phyloP scores from a whole-genome alignment of 2,113 vertebrate genomes.

The Scophthalmus maximus region DNA sequence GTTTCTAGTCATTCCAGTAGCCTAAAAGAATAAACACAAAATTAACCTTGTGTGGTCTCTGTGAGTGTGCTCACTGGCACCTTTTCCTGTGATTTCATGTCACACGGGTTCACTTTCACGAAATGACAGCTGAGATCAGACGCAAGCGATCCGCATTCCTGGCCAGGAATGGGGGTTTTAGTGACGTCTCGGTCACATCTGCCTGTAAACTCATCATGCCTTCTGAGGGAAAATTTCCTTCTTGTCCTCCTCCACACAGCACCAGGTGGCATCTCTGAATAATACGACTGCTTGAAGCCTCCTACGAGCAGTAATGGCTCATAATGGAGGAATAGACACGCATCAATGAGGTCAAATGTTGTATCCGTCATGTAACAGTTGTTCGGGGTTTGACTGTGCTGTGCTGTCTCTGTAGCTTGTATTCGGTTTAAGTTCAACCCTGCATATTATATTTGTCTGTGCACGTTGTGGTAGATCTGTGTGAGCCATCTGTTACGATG shows the following conservation, averaged over 20 bases:
- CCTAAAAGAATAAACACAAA: no score
- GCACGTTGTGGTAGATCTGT: slow-evolving; percentile 6
- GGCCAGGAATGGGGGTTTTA: slow-evolving; percentile 43
- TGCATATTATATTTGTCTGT: slow-evolving; percentile 19
- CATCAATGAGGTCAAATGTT: neutral
- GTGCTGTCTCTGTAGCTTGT: neutral
- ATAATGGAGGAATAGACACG: slow-evolving; percentile 7
- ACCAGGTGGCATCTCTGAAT: slow-evolving; percentile 56
- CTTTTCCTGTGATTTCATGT: no score
- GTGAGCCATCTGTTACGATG: slow-evolving; percentile 50
- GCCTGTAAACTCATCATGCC: slow-evolving; percentile 67
- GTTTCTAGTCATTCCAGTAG: no score
- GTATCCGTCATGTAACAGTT: neutral
- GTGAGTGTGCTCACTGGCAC: no score
- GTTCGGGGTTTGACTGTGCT: neutral
- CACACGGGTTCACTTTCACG: slow-evolving; percentile 30
- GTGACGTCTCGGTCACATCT: slow-evolving; percentile 73
- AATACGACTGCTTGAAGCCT: slow-evolving; percentile 25
- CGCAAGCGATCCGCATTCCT: slow-evolving; percentile 44
- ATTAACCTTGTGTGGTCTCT: no score
- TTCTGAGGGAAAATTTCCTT: slow-evolving; percentile 54
- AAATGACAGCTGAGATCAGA: slow-evolving; percentile 41
- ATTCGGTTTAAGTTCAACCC: neutral
- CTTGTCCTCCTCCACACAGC: slow-evolving; percentile 40
- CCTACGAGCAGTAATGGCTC: neutral